Percentiles rank a stretch among this genome's conserved stretches.
phyloP scores from a whole-genome alignment of 2,113 vertebrate genomes.

The Physeter macrocephalus region DNA sequence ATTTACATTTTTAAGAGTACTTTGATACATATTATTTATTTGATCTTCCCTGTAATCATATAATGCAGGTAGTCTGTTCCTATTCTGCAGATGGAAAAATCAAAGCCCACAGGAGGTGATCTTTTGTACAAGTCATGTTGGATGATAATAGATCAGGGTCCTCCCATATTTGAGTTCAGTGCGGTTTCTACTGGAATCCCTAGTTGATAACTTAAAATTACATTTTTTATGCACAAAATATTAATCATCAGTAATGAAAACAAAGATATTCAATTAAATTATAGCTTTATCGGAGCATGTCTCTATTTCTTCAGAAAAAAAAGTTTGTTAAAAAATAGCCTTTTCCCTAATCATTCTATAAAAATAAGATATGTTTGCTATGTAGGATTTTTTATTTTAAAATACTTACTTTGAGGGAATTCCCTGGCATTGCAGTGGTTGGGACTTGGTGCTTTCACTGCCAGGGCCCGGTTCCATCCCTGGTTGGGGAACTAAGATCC shows the following conservation, averaged over 20 bases:
- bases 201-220: not conserved
- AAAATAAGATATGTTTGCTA: not conserved
- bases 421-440: not conserved
- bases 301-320: slow-evolving; percentile 6
- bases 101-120: not conserved
- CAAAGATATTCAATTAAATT: slow-evolving; percentile 19
- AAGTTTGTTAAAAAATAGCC: not conserved
- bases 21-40: not conserved
- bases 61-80: not conserved
- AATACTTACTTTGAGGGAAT: not conserved
- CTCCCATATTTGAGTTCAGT: not conserved
- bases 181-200: not conserved
- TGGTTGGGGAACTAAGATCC: not conserved
- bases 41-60: not conserved
- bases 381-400: not conserved
- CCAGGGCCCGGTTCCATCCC: not conserved
- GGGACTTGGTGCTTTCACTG: not conserved
- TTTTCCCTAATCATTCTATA: not conserved
- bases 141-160: not conserved
- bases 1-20: not conserved
- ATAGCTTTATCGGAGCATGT: not conserved
- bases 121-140: not conserved
- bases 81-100: not conserved
- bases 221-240: not conserved
- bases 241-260: not conserved